Conservation (phyloP, 23 tunicate species). For the Ascidia mentula region DNA sequence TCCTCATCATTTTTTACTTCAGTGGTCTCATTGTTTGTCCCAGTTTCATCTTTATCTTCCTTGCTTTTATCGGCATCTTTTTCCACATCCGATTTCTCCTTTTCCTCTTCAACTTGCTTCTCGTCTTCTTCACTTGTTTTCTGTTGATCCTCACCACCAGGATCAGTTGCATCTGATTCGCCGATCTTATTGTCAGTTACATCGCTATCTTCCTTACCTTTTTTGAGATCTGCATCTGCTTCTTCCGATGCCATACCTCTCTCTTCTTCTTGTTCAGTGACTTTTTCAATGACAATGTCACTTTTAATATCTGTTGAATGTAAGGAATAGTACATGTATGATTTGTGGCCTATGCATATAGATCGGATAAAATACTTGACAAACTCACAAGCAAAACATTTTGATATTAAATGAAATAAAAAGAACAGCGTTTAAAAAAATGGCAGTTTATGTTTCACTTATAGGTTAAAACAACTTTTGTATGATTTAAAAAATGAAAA, state of each 20-base stretch:
- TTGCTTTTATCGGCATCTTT: background rate
- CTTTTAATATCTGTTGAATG: background rate
- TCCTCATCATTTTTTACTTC: conserved; percentile 15
- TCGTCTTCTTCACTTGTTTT: background rate
- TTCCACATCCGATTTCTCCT: background rate
- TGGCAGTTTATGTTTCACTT: too few species aligned
- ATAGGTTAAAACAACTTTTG: too few species aligned
- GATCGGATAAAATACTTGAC: too few species aligned
- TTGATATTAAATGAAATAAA: too few species aligned
- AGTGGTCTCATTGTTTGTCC: background rate
- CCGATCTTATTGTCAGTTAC: conserved; percentile 9
- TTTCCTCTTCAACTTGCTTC: background rate
- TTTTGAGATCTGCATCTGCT: background rate
- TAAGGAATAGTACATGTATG: too few species aligned
- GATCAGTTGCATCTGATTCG: conserved; percentile 14
- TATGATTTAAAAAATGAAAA: too few species aligned
- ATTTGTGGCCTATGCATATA: too few species aligned
- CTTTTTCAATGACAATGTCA: background rate
- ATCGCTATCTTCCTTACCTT: conserved; percentile 3
- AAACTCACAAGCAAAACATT: too few species aligned
- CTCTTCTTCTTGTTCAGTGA: background rate
- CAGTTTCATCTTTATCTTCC: background rate
- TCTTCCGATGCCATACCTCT: conserved; percentile 9
- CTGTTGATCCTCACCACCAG: background rate
- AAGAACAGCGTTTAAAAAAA: too few species aligned